phyloP scores from a whole-genome alignment of 1,140 invertebrate genomes.

The Hylaeus volcanicus region DNA sequence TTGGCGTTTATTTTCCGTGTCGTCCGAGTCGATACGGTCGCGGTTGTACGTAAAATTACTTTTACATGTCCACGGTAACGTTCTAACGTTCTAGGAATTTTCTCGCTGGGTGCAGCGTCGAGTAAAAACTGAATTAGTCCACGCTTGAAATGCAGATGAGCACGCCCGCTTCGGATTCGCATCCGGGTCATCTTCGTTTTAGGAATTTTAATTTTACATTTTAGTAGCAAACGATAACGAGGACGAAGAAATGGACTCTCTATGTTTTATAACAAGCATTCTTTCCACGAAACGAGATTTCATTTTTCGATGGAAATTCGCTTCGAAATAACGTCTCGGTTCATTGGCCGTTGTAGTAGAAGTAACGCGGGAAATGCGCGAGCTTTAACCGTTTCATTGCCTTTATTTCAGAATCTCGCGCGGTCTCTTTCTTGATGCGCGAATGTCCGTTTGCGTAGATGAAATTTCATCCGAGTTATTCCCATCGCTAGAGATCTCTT shows the following conservation, averaged over 20 bases:
- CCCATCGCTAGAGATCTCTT: too few species aligned
- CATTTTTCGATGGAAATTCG: background rate
- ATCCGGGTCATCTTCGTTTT: conserved; percentile 24
- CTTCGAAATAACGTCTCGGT: too few species aligned
- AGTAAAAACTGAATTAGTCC: conserved; percentile 41
- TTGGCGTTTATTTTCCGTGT: background rate
- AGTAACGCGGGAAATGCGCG: background rate
- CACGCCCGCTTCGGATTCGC: conserved; percentile 32
- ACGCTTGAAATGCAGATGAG: conserved; percentile 54
- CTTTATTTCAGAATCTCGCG: too few species aligned
- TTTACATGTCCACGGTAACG: background rate
- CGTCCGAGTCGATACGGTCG: background rate
- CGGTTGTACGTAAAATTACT: background rate
- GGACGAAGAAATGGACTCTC: background rate
- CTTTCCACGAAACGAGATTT: background rate
- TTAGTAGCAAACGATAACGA: conserved; percentile 42
- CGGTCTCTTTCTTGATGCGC: too few species aligned
- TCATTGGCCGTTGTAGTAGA: background rate
- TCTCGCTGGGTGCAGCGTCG: background rate
- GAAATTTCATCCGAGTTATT: too few species aligned
- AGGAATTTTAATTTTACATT: conserved; percentile 58
- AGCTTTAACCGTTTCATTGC: too few species aligned
- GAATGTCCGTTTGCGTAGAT: too few species aligned
- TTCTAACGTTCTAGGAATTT: conserved; percentile 16
- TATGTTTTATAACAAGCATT: background rate